These are phyloP conservation scores for Lasioglossum leucozonium DNA, from an alignment of 2,888 invertebrate genomes.

Conservation along the genomic window DNA sequence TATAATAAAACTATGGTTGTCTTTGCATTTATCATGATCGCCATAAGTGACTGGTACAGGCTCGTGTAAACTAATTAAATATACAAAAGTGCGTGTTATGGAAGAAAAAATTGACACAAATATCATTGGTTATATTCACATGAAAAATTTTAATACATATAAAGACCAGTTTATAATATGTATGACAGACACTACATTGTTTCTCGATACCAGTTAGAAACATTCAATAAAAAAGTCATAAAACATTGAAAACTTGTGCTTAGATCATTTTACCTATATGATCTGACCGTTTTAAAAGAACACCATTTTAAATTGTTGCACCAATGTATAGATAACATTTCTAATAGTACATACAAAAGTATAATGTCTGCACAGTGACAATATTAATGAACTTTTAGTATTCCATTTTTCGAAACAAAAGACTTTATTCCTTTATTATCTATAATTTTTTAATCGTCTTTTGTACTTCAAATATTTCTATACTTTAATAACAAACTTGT, in stretches of 20 bases:
- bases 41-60: slow-evolving; percentile 60
- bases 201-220: slow-evolving; percentile 76
- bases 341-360: not conserved
- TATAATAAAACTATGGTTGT: slow-evolving; percentile 22
- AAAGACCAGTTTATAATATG: slow-evolving; percentile 78
- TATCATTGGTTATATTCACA: slow-evolving; percentile 70
- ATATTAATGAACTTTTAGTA: not conserved
- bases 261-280: slow-evolving; percentile 35
- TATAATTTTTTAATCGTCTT: not conserved
- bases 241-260: slow-evolving; percentile 57
- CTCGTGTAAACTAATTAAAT: slow-evolving; percentile 46
- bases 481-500: not conserved
- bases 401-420: not conserved
- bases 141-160: slow-evolving; percentile 76
- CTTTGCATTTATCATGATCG: slow-evolving; percentile 41
- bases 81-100: slow-evolving; percentile 50
- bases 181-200: slow-evolving; percentile 73
- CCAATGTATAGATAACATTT: slow-evolving; percentile 20
- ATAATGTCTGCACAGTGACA: not conserved
- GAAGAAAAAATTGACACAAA: slow-evolving; percentile 47
- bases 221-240: slow-evolving; percentile 72
- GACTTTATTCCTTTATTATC: not conserved
- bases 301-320: not conserved
- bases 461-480: not conserved
- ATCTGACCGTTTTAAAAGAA: not conserved